phyloP scores from a whole-genome alignment of 2,888 invertebrate species.

The Hypsopygia costalis region DNA sequence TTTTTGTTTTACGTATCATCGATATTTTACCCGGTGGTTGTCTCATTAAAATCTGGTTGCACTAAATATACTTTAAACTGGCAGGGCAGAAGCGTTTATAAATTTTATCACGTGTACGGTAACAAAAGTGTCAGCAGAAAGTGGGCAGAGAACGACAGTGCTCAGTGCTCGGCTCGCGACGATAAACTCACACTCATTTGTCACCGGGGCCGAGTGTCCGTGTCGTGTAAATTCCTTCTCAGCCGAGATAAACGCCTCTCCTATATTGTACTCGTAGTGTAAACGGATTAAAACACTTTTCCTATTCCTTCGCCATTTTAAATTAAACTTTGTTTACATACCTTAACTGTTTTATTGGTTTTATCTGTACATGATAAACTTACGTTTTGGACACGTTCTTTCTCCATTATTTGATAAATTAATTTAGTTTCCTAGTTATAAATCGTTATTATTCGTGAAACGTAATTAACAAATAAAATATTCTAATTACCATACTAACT shows the following conservation, averaged over 20 bases:
- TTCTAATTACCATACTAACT: too few relatives aligned
- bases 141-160: conserved; percentile 22
- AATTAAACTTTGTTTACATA: background rate
- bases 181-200: conserved; percentile 74
- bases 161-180: conserved; percentile 11
- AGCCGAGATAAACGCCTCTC: conserved; percentile 61
- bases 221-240: conserved; percentile 70
- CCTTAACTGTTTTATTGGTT: conserved; percentile 16
- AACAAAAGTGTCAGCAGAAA: conserved; percentile 42
- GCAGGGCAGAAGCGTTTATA: conserved; percentile 20
- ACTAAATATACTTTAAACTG: conserved; percentile 29
- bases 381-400: too few relatives aligned
- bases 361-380: too few relatives aligned
- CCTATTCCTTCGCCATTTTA: conserved; percentile 20
- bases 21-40: conserved; percentile 40
- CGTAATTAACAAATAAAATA: too few relatives aligned
- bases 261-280: conserved; percentile 34
- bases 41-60: conserved; percentile 53
- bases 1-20: conserved; percentile 31
- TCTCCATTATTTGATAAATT: too few relatives aligned
- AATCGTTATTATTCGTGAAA: too few relatives aligned
- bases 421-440: too few relatives aligned
- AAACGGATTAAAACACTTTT: conserved; percentile 41
- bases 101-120: conserved; percentile 30
- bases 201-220: conserved; percentile 61